Percentiles rank a stretch among this genome's conserved stretches.
Evolutionary conservation across 2,888 invertebrate genomes (phyloP).

Genomic region (Halictus ligatus): DNA sequence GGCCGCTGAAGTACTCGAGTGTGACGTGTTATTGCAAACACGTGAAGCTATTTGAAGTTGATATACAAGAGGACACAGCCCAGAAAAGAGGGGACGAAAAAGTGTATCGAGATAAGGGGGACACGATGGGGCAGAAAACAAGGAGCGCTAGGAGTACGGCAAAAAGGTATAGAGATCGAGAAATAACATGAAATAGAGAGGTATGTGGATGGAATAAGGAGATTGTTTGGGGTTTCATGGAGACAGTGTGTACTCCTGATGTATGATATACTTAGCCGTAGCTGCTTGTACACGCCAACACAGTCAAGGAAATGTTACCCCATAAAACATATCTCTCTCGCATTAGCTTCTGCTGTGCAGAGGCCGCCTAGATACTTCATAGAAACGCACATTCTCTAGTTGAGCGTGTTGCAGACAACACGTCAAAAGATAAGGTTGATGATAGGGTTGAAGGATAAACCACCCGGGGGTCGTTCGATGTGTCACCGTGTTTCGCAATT

Average conservation of each 20-base stretch:
- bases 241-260: constrained; percentile 67
- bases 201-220: constrained; percentile 23
- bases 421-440: constrained; percentile 58
- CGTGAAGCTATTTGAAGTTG: background rate
- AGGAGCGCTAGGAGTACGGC: background rate
- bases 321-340: constrained; percentile 77
- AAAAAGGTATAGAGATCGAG: background rate
- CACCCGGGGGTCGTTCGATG: constrained; percentile 63
- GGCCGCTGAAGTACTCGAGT: background rate
- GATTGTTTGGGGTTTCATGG: constrained; percentile 37
- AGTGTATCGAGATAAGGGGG: background rate
- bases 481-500: constrained; percentile 35
- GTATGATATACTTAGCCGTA: constrained; percentile 72
- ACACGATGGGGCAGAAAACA: background rate
- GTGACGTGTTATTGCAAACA: background rate
- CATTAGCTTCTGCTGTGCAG: constrained; percentile 67
- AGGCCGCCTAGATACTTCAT: constrained; percentile 72
- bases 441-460: constrained; percentile 72
- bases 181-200: constrained; percentile 45
- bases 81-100: background rate
- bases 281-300: constrained; percentile 68
- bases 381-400: constrained; percentile 60
- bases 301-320: constrained; percentile 76
- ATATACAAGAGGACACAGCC: background rate
- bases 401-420: constrained; percentile 44